Percentiles rank a stretch among this genome's conserved stretches.
Evolutionary conservation across 2,113 vertebrate species (phyloP).

Genomic region (Eurystomus gularis): DNA sequence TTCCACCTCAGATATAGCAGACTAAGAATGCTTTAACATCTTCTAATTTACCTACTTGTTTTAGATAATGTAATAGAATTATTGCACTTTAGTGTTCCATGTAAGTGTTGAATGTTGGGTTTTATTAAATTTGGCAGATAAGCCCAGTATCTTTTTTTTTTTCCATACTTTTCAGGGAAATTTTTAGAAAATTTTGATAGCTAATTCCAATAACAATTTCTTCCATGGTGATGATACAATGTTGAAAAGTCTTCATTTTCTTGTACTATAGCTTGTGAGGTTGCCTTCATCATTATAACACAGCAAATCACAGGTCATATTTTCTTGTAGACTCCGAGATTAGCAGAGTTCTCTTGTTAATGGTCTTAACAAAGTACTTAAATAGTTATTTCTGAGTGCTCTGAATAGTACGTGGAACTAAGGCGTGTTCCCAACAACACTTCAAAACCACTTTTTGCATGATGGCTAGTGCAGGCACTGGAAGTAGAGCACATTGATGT

Average conservation of each 20-base stretch:
- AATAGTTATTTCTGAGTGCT: not conserved
- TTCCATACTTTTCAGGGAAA: not conserved
- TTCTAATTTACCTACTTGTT: not conserved
- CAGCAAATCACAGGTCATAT: not conserved
- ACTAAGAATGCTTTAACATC: not conserved
- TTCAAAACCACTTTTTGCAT: not conserved
- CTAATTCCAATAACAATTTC: not conserved
- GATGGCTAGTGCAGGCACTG: not conserved
- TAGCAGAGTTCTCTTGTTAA: not conserved
- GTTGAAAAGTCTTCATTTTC: not conserved
- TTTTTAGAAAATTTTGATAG: not conserved
- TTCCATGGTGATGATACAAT: not conserved
- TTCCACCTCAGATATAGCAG: not conserved
- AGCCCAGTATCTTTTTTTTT: not conserved
- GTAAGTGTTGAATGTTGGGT: fast-evolving
- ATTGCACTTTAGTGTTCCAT: not conserved
- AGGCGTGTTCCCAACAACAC: not conserved
- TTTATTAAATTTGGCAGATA: not conserved
- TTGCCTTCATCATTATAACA: not conserved
- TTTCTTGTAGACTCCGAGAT: not conserved
- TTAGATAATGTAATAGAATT: not conserved
- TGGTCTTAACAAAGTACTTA: not conserved
- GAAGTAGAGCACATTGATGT: not conserved
- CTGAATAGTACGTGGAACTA: not conserved
- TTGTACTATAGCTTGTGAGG: not conserved